phyloP scores from a whole-genome alignment of 2,888 invertebrate genomes.

The Boloria euphrosyne region DNA sequence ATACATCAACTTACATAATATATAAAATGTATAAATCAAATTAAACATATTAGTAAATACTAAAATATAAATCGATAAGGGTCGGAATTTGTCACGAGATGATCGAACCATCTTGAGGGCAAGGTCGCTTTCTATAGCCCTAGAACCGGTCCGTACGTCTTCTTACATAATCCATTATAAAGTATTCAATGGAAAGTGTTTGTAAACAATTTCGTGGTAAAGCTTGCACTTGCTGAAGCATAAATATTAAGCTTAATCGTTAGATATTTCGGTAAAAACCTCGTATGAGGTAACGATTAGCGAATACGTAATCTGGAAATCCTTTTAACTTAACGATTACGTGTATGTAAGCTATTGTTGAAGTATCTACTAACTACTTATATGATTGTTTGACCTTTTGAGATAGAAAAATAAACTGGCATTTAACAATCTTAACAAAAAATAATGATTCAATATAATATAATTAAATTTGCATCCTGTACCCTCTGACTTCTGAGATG shows the following conservation, averaged over 20 bases:
- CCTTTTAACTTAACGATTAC: constrained; percentile 12
- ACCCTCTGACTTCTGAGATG: not conserved
- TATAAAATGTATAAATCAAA: no score
- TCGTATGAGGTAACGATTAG: not conserved
- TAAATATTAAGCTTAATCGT: not conserved
- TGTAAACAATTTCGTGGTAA: constrained; percentile 29
- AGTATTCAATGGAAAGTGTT: constrained; percentile 40
- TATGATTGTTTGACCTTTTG: constrained; percentile 19
- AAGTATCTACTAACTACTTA: not conserved
- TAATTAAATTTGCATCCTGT: constrained; percentile 24
- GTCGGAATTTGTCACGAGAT: constrained; percentile 50
- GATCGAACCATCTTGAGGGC: constrained; percentile 69
- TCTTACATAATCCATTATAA: constrained; percentile 38
- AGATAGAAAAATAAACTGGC: constrained; percentile 10
- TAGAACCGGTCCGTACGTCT: constrained; percentile 61
- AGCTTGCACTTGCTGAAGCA: not conserved
- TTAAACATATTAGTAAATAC: not conserved
- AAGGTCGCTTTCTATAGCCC: constrained; percentile 74
- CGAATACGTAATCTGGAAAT: constrained; percentile 14
- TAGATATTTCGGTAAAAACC: not conserved
- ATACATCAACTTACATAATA: no score
- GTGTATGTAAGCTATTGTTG: constrained; percentile 3
- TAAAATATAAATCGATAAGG: constrained; percentile 11
- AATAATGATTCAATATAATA: constrained; percentile 2
- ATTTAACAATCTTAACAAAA: constrained; percentile 1